These are phyloP conservation scores for Serilophus lunatus DNA, from an alignment of 2,113 vertebrate genomes.

Conservation along the genomic window DNA sequence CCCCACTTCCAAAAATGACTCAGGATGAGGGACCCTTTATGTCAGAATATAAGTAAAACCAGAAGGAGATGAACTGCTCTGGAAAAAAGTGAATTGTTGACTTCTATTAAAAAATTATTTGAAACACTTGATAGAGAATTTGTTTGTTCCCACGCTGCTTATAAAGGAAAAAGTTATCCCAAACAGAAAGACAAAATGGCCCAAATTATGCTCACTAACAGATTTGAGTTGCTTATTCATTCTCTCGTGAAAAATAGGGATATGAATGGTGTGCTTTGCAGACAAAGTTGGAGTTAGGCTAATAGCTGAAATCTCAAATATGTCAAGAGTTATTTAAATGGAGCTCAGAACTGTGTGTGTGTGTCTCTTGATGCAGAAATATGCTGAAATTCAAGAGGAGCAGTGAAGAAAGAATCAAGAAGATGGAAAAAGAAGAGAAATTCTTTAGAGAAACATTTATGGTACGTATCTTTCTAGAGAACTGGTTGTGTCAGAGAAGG, in stretches of 20 bases:
- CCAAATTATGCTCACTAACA: background rate
- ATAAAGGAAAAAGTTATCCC: background rate
- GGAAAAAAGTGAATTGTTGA: background rate
- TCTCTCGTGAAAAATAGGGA: background rate
- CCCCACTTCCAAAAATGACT: background rate
- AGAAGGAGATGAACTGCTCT: background rate
- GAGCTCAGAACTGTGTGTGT: background rate
- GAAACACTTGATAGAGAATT: background rate
- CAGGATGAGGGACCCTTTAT: background rate
- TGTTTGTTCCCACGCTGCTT: background rate
- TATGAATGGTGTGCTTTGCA: background rate
- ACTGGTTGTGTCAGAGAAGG: background rate
- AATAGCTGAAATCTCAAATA: background rate
- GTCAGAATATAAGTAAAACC: background rate
- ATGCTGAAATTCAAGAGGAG: conserved; percentile 62
- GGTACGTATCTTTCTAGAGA: conserved; percentile 29
- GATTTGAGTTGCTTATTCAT: background rate
- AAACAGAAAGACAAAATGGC: background rate
- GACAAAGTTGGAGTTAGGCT: background rate
- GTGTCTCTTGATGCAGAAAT: background rate
- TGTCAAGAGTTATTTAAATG: background rate
- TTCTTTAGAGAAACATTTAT: conserved; percentile 72
- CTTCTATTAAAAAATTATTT: background rate
- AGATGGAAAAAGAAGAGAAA: conserved; percentile 70
- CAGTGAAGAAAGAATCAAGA: conserved; percentile 61